Base-by-base conservation (phyloP, 2,888 invertebrate genomes). In the Entomobrya multifasciata region DNA sequence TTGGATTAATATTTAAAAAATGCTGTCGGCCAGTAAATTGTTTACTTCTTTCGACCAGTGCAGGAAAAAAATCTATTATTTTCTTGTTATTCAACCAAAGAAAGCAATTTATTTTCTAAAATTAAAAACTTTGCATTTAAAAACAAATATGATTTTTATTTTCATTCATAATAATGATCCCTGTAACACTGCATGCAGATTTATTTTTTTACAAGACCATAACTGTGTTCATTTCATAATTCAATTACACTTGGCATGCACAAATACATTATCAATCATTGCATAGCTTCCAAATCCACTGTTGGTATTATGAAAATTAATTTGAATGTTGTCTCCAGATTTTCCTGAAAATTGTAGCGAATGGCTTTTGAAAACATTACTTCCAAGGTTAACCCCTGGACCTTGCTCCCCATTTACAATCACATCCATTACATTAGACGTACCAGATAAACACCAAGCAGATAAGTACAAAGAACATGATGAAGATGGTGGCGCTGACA, bases 241-340 rank as follows among this genome's bases (percentile, higher is more conserved):
- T 67, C 22, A 76, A 17, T 13, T 15, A 62, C 86, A 86, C 47
- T 55, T 76, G 3, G 15, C 0, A n/a, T 87, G 86, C 5, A 87
- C 30, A 17, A 72, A 57, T 0, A 89, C 87, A 36, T 88, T 85
- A 49, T 90, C 90, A 36, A 90, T 85, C 30, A 80, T 87, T 0
- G 88, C 87, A 0, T 52, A 1, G 0, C 83, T 74, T 30, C 30
- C 44, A 6, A 80, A 5, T 20, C 44, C 30, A 30, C 13, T n/a
- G 55, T 80, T 80, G 5, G 30, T 30, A 55, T n/a, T n/a, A n/a
- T n/a, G n/a, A n/a, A 85, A 80, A 20, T 70, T 78, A 15, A 90
- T 55, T 25, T 57, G 49, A 17, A 89, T 47, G 3, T 13, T 47
- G 44, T 85, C 88, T n/a, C 85, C 86, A 13, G 49, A 17, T 11